Conservation (phyloP, 2,888 invertebrate species). For the Orthosia cruda region DNA sequence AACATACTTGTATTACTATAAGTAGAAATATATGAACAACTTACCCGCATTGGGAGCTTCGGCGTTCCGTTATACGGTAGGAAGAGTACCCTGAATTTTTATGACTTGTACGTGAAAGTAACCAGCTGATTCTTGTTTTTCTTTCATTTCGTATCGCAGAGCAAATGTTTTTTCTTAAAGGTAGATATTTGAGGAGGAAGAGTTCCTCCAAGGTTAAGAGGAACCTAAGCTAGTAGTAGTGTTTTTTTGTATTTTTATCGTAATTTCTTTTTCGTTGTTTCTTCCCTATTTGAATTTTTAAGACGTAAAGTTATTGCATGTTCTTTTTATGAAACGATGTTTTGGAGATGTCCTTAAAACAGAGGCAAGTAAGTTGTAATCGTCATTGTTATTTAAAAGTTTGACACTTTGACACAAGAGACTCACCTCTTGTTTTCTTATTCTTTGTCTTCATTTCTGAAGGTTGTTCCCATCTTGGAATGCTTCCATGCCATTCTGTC, state of each 20-base stretch:
- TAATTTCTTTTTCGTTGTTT: conserved; percentile 23
- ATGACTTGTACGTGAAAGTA: conserved; percentile 43
- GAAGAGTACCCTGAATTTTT: conserved; percentile 34
- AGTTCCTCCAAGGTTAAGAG: conserved; percentile 15
- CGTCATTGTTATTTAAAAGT: neutral
- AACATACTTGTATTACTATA: conserved; percentile 13
- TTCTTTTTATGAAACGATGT: neutral
- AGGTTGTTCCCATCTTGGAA: too few species aligned
- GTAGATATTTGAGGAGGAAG: conserved; percentile 32
- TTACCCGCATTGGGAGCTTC: conserved; percentile 11
- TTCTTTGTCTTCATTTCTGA: too few species aligned
- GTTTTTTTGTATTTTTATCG: conserved; percentile 44
- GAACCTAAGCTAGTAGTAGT: conserved; percentile 25
- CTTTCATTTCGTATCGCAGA: conserved; percentile 31
- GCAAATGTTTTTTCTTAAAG: conserved; percentile 38
- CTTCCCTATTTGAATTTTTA: neutral
- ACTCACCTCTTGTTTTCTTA: too few species aligned
- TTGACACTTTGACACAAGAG: too few species aligned
- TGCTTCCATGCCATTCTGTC: too few species aligned
- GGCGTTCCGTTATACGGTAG: neutral
- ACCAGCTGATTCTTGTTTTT: conserved; percentile 40
- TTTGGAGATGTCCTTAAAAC: neutral
- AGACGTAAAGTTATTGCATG: neutral
- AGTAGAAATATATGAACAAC: conserved; percentile 32
- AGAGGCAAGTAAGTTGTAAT: neutral